Percentiles rank a stretch among this genome's conserved stretches.
Conservation (phyloP, 2,113 vertebrate genomes). For the Podarcis muralis region DNA sequence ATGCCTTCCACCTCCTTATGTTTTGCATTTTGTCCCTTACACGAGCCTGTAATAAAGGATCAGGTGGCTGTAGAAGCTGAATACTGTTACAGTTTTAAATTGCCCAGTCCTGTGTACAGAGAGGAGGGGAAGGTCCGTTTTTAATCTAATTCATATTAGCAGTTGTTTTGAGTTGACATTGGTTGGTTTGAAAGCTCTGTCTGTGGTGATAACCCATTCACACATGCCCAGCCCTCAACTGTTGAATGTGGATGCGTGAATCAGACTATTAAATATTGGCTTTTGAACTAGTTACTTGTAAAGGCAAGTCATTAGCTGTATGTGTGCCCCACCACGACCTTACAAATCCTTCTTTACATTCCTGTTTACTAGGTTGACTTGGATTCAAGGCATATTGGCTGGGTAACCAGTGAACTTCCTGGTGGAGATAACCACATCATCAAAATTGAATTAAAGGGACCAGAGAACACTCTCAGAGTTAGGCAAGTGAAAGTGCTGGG, state of each 20-base stretch:
- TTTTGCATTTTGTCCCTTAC: not conserved
- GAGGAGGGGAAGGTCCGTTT: not conserved
- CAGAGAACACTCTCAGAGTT: constrained; percentile 96
- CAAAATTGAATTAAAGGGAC: constrained; percentile 97
- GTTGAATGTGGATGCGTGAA: not conserved
- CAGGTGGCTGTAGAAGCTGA: not conserved
- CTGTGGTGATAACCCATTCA: not conserved
- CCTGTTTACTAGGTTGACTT: constrained; percentile 86
- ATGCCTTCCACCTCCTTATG: not conserved
- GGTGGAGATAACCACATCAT: constrained; percentile 95
- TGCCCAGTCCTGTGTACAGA: not conserved
- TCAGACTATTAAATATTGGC: not conserved
- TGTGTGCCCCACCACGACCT: not conserved
- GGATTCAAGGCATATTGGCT: constrained; percentile 97
- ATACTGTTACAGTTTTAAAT: not conserved
- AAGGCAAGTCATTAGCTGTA: not conserved
- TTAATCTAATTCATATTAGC: not conserved
- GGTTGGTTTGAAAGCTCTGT: not conserved
- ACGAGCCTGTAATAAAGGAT: not conserved
- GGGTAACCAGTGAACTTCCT: constrained; percentile 97
- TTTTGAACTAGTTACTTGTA: not conserved
- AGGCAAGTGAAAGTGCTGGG: constrained; percentile 98
- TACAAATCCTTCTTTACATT: constrained; percentile 51
- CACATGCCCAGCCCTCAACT: not conserved
- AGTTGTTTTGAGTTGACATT: not conserved